These are phyloP conservation scores for Holocentrus rufus DNA, from an alignment of 2,797 vertebrate species.

Conservation along the genomic window DNA sequence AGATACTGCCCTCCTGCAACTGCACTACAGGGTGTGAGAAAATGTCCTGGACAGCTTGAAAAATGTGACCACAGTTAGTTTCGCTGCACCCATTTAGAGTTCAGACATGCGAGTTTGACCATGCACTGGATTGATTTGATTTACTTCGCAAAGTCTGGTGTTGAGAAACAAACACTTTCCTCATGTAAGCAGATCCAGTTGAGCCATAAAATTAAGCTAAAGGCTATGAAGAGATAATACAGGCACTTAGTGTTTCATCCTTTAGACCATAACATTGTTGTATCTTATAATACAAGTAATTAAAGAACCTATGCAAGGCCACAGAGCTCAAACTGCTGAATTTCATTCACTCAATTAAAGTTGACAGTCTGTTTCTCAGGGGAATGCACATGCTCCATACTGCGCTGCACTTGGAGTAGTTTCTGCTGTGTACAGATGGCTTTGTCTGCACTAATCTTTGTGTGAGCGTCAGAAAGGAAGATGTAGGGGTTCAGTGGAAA, in stretches of 20 bases:
- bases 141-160: too few species aligned
- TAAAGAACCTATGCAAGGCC: background rate
- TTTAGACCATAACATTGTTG: background rate
- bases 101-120: too few species aligned
- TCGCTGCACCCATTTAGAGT: too few species aligned
- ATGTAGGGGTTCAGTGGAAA: background rate
- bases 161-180: too few species aligned
- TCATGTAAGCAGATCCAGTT: background rate
- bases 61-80: too few species aligned
- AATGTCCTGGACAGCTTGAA: too few species aligned
- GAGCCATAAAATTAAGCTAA: background rate
- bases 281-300: slow-evolving; percentile 1
- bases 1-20: too few species aligned
- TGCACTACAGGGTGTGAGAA: too few species aligned
- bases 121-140: too few species aligned
- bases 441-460: background rate
- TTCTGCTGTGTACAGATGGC: background rate
- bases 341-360: background rate
- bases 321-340: background rate
- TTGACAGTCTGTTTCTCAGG: background rate
- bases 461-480: background rate
- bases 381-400: background rate
- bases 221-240: background rate
- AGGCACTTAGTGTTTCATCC: background rate
- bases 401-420: background rate